Base-by-base conservation (phyloP, 2,888 invertebrate genomes). In the Nemotelus pantherinus region DNA sequence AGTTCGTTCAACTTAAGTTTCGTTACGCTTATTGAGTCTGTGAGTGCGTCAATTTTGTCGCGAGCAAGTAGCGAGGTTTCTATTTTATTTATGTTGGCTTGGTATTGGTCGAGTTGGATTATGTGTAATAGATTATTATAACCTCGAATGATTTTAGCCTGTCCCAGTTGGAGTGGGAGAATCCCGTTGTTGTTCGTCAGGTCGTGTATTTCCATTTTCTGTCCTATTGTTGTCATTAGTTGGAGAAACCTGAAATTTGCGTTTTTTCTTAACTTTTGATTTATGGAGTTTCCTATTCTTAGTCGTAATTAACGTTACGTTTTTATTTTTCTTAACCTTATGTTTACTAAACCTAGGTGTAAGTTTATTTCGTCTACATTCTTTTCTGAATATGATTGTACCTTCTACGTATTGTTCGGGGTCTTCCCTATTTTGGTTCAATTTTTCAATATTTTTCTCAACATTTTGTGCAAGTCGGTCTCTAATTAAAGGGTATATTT, bases 221-320 rank as follows among this genome's bases (percentile, higher is more conserved):
- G 70, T 50, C 53, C 70, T 9, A n/a, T 5, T 65, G 9, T 65
- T 47, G n/a, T 10, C 10, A n/a, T 9, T 2, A 25, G n/a, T 45
- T 25, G 25, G 25, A 25, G 25, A 25, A 70, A 43, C 44, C 53
- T 70, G 53, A 70, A 70, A 70, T 70, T 70, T 53, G 3, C 53
- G 70, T 70, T 70, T 70, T 48, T 53, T 70, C 39, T 70, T 70
- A 43, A 70, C 39, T 70, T 70, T 70, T n/a, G 70, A 41, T 70
- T 68, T 68, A 25, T 68, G 68, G 4, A 68, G 25, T n/a, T 68
- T 68, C 10, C 25, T 10, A 48, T 68, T 68, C 7, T 9, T 41
- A 39, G 10, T 6, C 5, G 70, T 48, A 7, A 55, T 50, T 41
- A 2, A 39, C 7, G 70, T 70, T 53, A 70, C 25, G 10, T 65